Evolutionary conservation across 2,888 invertebrate species (phyloP).

Genomic region (Eupeodes latifasciatus): DNA sequence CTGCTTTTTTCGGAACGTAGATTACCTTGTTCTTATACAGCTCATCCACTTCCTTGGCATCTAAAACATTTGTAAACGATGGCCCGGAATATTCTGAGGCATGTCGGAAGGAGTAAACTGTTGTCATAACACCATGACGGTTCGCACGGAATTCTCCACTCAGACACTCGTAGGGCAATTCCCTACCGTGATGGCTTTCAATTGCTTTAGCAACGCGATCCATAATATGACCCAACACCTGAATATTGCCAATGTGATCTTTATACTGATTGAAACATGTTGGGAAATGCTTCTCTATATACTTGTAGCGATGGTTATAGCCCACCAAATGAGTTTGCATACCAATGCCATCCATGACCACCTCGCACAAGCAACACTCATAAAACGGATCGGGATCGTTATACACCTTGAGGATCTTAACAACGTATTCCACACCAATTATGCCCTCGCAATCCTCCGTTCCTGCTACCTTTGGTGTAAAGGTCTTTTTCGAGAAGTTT

Average conservation of each 20-base stretch:
- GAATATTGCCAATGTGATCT: slow-evolving; percentile 86
- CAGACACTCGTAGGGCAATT: slow-evolving; percentile 88
- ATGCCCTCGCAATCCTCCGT: slow-evolving; percentile 80
- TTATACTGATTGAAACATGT: slow-evolving; percentile 87
- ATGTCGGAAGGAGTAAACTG: slow-evolving; percentile 89
- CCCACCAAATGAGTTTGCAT: slow-evolving; percentile 92
- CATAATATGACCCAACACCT: slow-evolving; percentile 84
- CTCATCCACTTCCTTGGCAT: slow-evolving; percentile 83
- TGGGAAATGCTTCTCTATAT: slow-evolving; percentile 86
- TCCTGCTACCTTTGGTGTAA: slow-evolving; percentile 39
- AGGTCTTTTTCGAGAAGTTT: slow-evolving; percentile 77
- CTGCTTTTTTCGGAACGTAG: slow-evolving; percentile 61
- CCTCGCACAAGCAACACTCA: slow-evolving; percentile 90
- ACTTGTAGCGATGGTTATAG: slow-evolving; percentile 90
- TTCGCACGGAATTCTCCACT: slow-evolving; percentile 88
- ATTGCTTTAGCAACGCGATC: slow-evolving; percentile 88
- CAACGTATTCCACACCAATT: slow-evolving; percentile 91
- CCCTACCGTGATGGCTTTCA: slow-evolving; percentile 90
- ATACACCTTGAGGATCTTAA: slow-evolving; percentile 89
- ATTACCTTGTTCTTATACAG: slow-evolving; percentile 77
- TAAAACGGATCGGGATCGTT: slow-evolving; percentile 88
- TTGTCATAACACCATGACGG: slow-evolving; percentile 86
- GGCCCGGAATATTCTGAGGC: slow-evolving; percentile 86
- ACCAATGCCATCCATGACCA: slow-evolving; percentile 90
- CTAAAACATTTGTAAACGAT: slow-evolving; percentile 85